Percentiles rank a stretch among this genome's conserved stretches.
These are phyloP conservation scores for Chaitophorus viminalis DNA, from an alignment of 2,888 invertebrate species.

Conservation along the genomic window DNA sequence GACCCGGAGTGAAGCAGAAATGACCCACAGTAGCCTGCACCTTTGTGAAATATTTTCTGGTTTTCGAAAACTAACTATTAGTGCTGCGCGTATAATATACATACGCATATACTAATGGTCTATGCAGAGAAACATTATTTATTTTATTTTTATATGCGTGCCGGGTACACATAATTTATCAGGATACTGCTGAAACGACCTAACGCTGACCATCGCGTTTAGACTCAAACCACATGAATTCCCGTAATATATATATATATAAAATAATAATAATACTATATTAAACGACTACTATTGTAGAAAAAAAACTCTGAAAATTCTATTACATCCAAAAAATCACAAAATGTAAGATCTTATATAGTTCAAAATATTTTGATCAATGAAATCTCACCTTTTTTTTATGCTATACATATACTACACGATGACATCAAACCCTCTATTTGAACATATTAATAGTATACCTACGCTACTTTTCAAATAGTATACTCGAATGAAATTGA, in stretches of 20 bases:
- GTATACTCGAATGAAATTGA: too few relatives aligned
- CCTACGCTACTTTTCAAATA: too few relatives aligned
- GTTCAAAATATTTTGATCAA: too few relatives aligned
- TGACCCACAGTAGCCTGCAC: background rate
- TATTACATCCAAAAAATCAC: too few relatives aligned
- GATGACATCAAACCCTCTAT: too few relatives aligned
- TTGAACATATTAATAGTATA: too few relatives aligned
- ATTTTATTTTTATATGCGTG: background rate
- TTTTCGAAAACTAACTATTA: background rate
- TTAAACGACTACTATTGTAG: too few relatives aligned
- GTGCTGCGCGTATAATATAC: background rate
- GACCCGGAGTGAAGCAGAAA: background rate
- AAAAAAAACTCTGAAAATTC: too few relatives aligned
- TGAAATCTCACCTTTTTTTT: too few relatives aligned
- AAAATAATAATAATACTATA: background rate
- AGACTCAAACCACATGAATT: conserved; percentile 14
- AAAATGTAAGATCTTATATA: too few relatives aligned
- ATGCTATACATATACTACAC: too few relatives aligned
- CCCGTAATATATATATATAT: too few relatives aligned
- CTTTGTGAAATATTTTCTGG: background rate
- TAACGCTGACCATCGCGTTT: background rate
- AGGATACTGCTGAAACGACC: conserved; percentile 2
- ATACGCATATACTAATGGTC: background rate
- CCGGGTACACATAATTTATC: conserved; percentile 9
- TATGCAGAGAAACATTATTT: background rate